Evolutionary conservation across 2,113 vertebrate genomes (phyloP), one percentile per base, ranked within the genome.

Genomic region (Eurystomus gularis): DNA sequence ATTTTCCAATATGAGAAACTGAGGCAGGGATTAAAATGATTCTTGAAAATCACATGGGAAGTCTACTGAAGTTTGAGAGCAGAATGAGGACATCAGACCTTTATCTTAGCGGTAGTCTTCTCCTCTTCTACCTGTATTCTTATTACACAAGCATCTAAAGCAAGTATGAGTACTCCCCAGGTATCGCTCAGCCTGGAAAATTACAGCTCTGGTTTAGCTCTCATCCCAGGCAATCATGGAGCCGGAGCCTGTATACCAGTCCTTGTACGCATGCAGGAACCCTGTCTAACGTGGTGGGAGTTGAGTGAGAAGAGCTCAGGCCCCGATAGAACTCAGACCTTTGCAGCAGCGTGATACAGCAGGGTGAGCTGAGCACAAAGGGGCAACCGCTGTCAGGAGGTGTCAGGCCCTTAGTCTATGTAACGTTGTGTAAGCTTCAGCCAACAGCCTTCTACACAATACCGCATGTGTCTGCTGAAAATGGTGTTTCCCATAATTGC

Each of bases 381-480:
- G 85, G 65, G 58, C 62, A 75, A 28, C 55, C 39, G 26, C 93
- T 73, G 88, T 51, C 94, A 72, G 88, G 57, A 84, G 88, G 73
- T 72, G 82, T 88, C 86, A 82, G 83, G 69, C 23, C 86, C 88
- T 70, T 95, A 91, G 95, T 91, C 86, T 72, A 37, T 51, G 81
- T 70, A 94, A 82, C 4, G 4, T 70, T 40, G 72, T 87, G 86
- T 93, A 94, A 93, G 81, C 86, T 77, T 51, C 93, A 69, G 81
- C 94, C 94, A 85, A 91, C 81, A 91, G 96, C 77, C 83, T 29
- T n/a, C 65, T 9, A 61, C 86, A 94, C 88, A 93, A 96, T 87
- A 7, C 69, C 6, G 6, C 29, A 2, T 60, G 66, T 26, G 91
- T 48, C 92, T 21, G 11, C 92, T 72, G 73, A 77, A 87, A 95